Conservation (phyloP, 2,888 invertebrate genomes). For the Epinotia brunnichana region DNA sequence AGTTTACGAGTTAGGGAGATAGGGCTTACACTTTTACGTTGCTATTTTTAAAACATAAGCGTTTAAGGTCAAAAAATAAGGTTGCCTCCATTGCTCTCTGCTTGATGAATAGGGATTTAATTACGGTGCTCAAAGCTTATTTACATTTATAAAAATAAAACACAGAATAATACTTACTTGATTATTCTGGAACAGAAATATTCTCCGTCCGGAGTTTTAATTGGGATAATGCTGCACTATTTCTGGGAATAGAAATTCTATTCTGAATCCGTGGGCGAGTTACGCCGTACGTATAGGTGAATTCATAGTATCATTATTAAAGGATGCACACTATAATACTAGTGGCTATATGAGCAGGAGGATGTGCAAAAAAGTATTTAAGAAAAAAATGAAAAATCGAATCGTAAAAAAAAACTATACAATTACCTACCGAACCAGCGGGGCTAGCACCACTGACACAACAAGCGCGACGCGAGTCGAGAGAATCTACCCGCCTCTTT, state of each 20-base stretch:
- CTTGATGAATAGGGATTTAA: background rate
- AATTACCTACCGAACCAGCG: too few relatives aligned
- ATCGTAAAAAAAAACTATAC: too few relatives aligned
- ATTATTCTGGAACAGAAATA: slow-evolving; percentile 22
- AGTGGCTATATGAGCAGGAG: too few relatives aligned
- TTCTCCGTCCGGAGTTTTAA: slow-evolving; percentile 32
- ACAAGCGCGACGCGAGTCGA: too few relatives aligned
- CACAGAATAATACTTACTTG: background rate
- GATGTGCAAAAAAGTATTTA: too few relatives aligned
- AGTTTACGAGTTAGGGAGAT: too few relatives aligned
- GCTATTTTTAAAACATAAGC: background rate
- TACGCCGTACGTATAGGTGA: background rate
- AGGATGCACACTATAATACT: too few relatives aligned
- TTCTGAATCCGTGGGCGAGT: slow-evolving; percentile 32
- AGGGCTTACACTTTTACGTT: too few relatives aligned
- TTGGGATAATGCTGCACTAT: slow-evolving; percentile 39
- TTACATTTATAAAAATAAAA: background rate
- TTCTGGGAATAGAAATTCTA: slow-evolving; percentile 42
- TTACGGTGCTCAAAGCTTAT: slow-evolving; percentile 1
- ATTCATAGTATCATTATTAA: too few relatives aligned
- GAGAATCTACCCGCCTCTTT: too few relatives aligned
- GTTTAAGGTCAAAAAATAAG: background rate
- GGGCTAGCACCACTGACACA: too few relatives aligned
- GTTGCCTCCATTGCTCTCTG: background rate
- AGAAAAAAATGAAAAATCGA: too few relatives aligned